Evolutionary conservation across 2,113 vertebrate species (phyloP).

Genomic region (Acanthochromis polyacanthus): DNA sequence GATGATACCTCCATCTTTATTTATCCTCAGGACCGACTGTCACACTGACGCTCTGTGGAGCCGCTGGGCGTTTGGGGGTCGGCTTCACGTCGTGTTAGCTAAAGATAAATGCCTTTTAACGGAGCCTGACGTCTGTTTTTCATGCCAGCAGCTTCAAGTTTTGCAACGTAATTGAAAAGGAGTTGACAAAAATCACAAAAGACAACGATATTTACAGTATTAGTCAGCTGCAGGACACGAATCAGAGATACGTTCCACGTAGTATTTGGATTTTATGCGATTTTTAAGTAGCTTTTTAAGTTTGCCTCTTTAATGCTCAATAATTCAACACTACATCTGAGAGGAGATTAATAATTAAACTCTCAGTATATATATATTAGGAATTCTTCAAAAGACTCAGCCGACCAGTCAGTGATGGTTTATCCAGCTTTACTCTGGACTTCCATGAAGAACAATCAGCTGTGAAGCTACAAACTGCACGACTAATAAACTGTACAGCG

Average conservation of each 20-base stretch:
- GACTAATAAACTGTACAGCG: neutral
- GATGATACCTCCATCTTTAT: slow-evolving; percentile 74
- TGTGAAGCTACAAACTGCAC: neutral
- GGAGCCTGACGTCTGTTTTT: neutral
- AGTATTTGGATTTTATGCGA: slow-evolving; percentile 7
- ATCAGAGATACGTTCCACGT: neutral
- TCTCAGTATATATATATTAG: slow-evolving; percentile 6
- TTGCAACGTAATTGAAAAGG: neutral
- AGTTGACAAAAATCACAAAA: neutral
- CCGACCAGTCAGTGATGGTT: neutral
- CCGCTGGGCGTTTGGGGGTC: neutral
- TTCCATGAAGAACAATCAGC: neutral
- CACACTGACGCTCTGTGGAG: slow-evolving; percentile 49
- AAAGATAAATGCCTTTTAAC: slow-evolving; percentile 23
- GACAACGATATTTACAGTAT: neutral
- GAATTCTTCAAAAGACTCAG: slow-evolving; percentile 17
- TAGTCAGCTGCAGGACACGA: neutral
- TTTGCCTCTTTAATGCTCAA: slow-evolving; percentile 30
- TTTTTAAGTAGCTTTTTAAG: slow-evolving; percentile 32
- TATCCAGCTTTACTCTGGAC: neutral
- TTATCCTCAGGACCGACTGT: slow-evolving; percentile 56
- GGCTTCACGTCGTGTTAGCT: neutral
- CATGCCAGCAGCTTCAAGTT: neutral
- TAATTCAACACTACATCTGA: slow-evolving; percentile 36
- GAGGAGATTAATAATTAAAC: slow-evolving; percentile 54